Conservation (phyloP, 64 coral and sea anemone species). For the Astreopora myriophthalma region DNA sequence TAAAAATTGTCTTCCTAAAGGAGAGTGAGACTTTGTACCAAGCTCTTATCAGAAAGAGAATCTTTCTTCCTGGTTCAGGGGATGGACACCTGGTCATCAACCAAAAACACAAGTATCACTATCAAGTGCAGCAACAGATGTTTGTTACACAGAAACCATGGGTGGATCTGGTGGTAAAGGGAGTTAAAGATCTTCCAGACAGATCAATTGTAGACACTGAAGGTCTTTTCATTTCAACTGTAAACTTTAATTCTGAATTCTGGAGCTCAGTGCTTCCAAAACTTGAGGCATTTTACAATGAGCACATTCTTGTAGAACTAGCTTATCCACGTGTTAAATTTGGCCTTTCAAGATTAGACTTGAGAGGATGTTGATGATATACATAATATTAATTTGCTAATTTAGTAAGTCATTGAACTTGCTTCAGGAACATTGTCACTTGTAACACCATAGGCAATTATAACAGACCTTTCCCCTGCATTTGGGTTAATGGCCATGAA, state of each 20-base stretch:
- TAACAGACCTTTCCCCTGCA: too few relatives aligned
- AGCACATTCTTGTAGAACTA: conserved; percentile 57
- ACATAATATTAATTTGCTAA: too few relatives aligned
- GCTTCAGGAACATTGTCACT: too few relatives aligned
- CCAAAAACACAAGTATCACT: too few relatives aligned
- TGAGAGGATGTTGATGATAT: conserved; percentile 9
- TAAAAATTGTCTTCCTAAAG: conserved; percentile 21
- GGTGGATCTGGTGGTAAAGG: background rate
- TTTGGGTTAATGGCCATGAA: too few relatives aligned
- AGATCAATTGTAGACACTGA: conserved; percentile 23
- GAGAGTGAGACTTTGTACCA: background rate
- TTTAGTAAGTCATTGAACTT: background rate
- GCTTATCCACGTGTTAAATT: conserved; percentile 61
- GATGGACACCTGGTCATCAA: too few relatives aligned
- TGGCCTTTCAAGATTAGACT: conserved; percentile 52
- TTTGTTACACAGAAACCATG: too few relatives aligned
- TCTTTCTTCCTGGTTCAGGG: background rate
- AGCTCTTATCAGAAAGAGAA: conserved; percentile 43
- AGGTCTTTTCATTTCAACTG: conserved; percentile 37
- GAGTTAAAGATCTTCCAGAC: background rate
- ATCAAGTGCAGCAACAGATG: too few relatives aligned
- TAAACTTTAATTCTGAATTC: conserved; percentile 51
- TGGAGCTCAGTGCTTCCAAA: conserved; percentile 53
- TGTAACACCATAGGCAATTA: too few relatives aligned
- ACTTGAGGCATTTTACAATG: conserved; percentile 41